Conservation (phyloP, 2,113 vertebrate species). For the Phylloscopus trochilus region DNA sequence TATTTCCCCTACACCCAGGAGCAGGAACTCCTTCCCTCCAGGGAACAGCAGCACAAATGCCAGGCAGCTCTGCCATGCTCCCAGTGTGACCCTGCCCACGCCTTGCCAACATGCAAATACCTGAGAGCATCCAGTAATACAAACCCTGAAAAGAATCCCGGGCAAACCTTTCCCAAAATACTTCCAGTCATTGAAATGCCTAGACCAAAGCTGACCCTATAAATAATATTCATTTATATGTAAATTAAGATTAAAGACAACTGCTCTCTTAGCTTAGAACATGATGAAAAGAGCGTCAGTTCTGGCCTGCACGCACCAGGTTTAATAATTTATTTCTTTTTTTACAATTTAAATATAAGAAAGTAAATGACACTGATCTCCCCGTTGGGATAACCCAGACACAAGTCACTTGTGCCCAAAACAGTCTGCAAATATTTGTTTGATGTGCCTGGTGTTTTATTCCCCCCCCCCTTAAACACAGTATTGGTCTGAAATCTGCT, state of each 20-base stretch:
- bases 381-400: not conserved
- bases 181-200: not conserved
- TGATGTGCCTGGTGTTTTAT: not conserved
- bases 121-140: not conserved
- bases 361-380: not conserved
- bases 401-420: not conserved
- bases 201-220: not conserved
- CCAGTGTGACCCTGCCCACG: not conserved
- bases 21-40: not conserved
- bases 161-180: not conserved
- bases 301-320: not conserved
- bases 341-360: not conserved
- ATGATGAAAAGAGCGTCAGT: not conserved
- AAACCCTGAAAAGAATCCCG: not conserved
- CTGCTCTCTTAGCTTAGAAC: not conserved
- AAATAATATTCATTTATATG: not conserved
- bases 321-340: not conserved
- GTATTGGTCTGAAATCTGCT: not conserved
- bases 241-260: not conserved
- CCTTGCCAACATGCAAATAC: not conserved
- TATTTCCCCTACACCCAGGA: not conserved
- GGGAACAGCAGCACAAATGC: not conserved
- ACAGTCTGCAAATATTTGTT: not conserved
- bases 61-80: not conserved
- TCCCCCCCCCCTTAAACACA: not conserved